phyloP scores from a whole-genome alignment of 2,113 vertebrate species.

The Charina bottae region DNA sequence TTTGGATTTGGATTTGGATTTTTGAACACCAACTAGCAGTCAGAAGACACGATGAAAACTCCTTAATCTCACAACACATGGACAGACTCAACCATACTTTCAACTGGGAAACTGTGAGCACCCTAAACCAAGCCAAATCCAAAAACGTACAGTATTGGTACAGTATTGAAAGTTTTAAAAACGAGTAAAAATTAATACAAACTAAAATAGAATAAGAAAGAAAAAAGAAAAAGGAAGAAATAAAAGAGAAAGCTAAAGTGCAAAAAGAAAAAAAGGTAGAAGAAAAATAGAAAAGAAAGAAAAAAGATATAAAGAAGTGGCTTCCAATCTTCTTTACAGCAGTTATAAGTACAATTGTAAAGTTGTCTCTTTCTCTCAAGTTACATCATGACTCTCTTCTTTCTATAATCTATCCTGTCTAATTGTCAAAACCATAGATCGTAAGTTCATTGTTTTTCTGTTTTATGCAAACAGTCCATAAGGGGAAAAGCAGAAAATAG shows the following conservation, averaged over 20 bases:
- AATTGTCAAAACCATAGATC: not conserved
- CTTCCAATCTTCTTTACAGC: not conserved
- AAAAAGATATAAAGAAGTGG: not conserved
- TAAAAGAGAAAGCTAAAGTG: not conserved
- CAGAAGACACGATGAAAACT: too few species aligned
- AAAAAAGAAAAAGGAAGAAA: not conserved
- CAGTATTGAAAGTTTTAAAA: not conserved
- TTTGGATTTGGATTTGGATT: too few species aligned
- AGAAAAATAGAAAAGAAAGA: not conserved
- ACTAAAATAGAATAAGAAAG: not conserved
- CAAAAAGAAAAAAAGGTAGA: not conserved
- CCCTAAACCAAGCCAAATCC: too few species aligned
- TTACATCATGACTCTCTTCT: not conserved
- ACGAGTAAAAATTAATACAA: not conserved
- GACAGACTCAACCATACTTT: too few species aligned
- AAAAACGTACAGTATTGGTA: too few species aligned
- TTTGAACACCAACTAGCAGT: too few species aligned
- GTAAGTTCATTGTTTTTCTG: too few species aligned
- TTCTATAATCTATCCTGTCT: not conserved
- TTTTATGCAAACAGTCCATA: too few species aligned
- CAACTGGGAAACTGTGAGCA: too few species aligned
- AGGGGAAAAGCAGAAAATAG: too few species aligned
- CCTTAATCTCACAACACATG: too few species aligned
- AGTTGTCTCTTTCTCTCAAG: not conserved
- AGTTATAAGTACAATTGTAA: not conserved